A percentile compares a stretch with the other conserved stretches of the same genome.
phyloP scores from a whole-genome alignment of 2,113 vertebrate genomes.

The Cyrtonyx montezumae region DNA sequence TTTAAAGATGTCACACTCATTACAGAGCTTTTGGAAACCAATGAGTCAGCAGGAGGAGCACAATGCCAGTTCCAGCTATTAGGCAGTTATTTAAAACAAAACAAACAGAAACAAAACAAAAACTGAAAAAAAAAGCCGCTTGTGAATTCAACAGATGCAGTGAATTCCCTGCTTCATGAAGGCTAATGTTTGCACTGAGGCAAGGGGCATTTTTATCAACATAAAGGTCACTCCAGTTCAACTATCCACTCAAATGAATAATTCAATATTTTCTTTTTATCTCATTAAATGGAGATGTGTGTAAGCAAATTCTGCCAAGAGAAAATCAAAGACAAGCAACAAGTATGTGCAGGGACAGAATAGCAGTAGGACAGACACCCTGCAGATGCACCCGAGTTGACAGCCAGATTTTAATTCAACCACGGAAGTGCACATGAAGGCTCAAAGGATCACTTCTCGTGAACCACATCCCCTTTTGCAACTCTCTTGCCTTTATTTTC shows the following conservation, averaged over 20 bases:
- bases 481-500: neutral
- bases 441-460: neutral
- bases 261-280: conserved; percentile 53
- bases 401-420: neutral
- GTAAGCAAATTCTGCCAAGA: conserved; percentile 25
- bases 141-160: conserved; percentile 62
- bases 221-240: conserved; percentile 61
- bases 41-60: conserved; percentile 67
- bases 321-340: neutral
- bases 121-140: neutral
- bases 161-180: conserved; percentile 55
- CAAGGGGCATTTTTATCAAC: conserved; percentile 51
- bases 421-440: fast-evolving
- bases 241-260: conserved; percentile 16
- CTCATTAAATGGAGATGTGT: conserved; percentile 1
- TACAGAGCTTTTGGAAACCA: conserved; percentile 55
- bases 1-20: conserved; percentile 56
- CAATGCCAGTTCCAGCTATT: conserved; percentile 57
- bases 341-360: neutral
- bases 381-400: neutral
- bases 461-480: neutral
- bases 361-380: neutral
- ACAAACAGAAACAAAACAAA: conserved; percentile 41
- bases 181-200: conserved; percentile 50
- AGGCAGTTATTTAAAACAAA: conserved; percentile 65